Evolutionary conservation across 2,797 vertebrate species (phyloP).

Genomic region (Megalops cyprinoides): DNA sequence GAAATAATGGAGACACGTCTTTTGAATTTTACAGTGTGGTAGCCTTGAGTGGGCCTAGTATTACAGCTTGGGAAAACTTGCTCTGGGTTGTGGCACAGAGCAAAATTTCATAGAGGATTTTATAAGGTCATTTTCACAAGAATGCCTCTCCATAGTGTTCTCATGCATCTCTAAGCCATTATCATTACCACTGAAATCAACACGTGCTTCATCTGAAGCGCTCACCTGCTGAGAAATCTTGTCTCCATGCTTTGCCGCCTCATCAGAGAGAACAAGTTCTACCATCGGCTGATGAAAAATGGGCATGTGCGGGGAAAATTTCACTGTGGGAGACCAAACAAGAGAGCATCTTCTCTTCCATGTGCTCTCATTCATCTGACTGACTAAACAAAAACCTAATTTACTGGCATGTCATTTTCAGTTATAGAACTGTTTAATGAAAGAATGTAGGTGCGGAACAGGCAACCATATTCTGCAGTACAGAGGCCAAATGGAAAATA

Average conservation of each 20-base stretch:
- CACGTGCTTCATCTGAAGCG: not conserved
- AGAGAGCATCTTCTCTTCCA: not conserved
- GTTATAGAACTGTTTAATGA: not conserved
- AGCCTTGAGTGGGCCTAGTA: no score
- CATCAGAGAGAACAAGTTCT: not conserved
- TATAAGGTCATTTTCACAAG: not conserved
- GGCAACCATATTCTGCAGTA: not conserved
- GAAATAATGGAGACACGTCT: not conserved
- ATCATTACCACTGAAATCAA: not conserved
- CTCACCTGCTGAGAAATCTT: slow-evolving; percentile 6
- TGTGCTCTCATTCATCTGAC: not conserved
- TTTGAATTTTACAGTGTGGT: not conserved
- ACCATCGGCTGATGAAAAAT: not conserved
- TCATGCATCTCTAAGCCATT: not conserved
- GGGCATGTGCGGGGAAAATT: not conserved
- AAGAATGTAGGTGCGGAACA: not conserved
- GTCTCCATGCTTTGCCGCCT: not conserved
- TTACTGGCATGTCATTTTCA: not conserved
- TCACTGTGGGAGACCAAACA: slow-evolving; percentile 6
- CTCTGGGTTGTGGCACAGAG: no score
- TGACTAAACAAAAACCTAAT: slow-evolving; percentile 2
- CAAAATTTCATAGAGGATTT: not conserved
- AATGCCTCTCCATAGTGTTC: not conserved
- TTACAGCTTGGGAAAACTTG: no score
- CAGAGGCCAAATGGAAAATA: not conserved